A percentile compares a stretch with the other conserved stretches of the same genome.
These are phyloP conservation scores for Tetraneura akinire DNA, from an alignment of 1,140 invertebrate genomes.

Conservation along the genomic window DNA sequence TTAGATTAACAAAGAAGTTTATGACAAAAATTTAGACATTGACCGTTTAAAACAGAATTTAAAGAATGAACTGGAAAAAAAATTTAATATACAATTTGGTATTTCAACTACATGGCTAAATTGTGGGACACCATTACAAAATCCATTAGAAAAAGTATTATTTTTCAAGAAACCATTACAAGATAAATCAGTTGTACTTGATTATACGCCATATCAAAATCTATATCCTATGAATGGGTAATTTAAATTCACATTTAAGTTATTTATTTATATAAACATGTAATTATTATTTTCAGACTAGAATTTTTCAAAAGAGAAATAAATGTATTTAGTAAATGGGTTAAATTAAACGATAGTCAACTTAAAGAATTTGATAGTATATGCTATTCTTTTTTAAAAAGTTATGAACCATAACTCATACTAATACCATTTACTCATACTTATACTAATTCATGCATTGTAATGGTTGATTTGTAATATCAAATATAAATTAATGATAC, in stretches of 20 bases:
- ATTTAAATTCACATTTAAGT: neutral
- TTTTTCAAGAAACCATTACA: constrained; percentile 28
- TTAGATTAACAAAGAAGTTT: constrained; percentile 21
- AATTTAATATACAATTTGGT: constrained; percentile 32
- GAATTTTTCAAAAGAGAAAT: constrained; percentile 47
- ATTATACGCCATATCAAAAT: constrained; percentile 28
- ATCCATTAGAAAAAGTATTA: constrained; percentile 39
- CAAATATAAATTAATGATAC: too few species aligned
- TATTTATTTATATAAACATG: neutral
- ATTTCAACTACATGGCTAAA: constrained; percentile 33
- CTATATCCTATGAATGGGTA: constrained; percentile 37
- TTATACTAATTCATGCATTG: too few species aligned
- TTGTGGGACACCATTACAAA: constrained; percentile 12
- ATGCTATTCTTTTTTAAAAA: constrained; percentile 1
- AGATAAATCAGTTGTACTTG: neutral
- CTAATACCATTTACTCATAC: too few species aligned
- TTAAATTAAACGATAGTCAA: neutral
- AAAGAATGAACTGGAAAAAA: constrained; percentile 14
- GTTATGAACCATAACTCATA: constrained; percentile 30
- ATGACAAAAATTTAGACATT: neutral
- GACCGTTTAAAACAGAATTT: constrained; percentile 12
- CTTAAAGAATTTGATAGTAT: constrained; percentile 14
- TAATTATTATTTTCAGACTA: constrained; percentile 11
- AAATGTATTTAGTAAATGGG: constrained; percentile 31
- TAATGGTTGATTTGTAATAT: too few species aligned